A percentile compares a stretch with the other conserved stretches of the same genome.
Evolutionary conservation across 2,888 invertebrate species (phyloP).

Genomic region (Agrochola litura): DNA sequence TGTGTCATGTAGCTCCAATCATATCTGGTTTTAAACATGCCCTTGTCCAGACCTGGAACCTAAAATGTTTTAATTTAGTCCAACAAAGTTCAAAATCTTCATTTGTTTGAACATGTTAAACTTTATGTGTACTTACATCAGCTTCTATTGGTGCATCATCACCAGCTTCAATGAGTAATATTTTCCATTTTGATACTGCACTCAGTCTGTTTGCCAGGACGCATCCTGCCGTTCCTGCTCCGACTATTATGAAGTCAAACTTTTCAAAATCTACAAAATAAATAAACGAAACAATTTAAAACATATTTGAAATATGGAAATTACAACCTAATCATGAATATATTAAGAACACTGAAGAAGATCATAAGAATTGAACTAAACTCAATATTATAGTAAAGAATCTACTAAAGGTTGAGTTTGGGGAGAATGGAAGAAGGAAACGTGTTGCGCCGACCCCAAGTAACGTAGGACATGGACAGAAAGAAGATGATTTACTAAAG

Average conservation of each 20-base stretch:
- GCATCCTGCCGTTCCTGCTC: conserved; percentile 74
- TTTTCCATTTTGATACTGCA: conserved; percentile 69
- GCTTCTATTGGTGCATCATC: conserved; percentile 65
- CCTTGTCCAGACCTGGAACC: conserved; percentile 69
- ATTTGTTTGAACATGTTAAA: no score
- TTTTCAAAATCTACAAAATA: conserved; percentile 61
- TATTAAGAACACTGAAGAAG: background rate
- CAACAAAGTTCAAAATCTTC: background rate
- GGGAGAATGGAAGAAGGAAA: background rate
- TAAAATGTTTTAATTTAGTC: conserved; percentile 47
- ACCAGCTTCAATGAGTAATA: conserved; percentile 89
- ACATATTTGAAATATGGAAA: background rate
- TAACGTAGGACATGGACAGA: background rate
- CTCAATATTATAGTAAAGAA: no score
- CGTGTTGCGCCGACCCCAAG: background rate
- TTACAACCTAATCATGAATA: background rate
- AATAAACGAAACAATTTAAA: background rate
- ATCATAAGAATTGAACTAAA: background rate
- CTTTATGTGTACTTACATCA: conserved; percentile 24
- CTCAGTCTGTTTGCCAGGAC: conserved; percentile 74
- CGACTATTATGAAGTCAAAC: conserved; percentile 74
- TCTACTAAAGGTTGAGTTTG: background rate
- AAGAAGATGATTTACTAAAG: background rate
- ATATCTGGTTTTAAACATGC: conserved; percentile 81
- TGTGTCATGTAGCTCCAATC: conserved; percentile 96